Conservation (phyloP, 2,888 invertebrate genomes). For the Kuschelorhynchus macadamiae region DNA sequence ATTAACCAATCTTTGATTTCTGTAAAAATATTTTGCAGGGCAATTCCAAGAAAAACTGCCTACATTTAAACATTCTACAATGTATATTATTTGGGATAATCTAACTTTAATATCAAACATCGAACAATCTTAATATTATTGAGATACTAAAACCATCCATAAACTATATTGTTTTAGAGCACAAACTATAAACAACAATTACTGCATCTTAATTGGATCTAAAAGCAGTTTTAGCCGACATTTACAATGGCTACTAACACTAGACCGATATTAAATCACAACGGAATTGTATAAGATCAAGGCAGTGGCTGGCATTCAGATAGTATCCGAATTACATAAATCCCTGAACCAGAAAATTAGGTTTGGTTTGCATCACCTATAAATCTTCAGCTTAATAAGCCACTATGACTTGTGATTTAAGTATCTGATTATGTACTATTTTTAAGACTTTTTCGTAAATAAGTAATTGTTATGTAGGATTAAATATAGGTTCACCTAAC, state of each 20-base stretch:
- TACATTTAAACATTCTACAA: too few species aligned
- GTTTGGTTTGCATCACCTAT: conserved; percentile 16
- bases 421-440: too few species aligned
- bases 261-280: conserved; percentile 8
- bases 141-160: too few species aligned
- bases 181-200: conserved; percentile 1
- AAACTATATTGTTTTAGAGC: not conserved
- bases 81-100: too few species aligned
- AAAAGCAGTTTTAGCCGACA: not conserved
- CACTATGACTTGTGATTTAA: not conserved
- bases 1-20: too few species aligned
- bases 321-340: conserved; percentile 29
- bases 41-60: too few species aligned
- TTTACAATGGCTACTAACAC: not conserved
- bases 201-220: not conserved
- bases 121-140: too few species aligned
- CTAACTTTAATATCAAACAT: too few species aligned
- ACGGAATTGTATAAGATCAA: conserved; percentile 14
- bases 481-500: too few species aligned
- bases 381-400: conserved; percentile 14
- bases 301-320: conserved; percentile 17
- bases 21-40: too few species aligned
- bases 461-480: too few species aligned
- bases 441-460: too few species aligned
- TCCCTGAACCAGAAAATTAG: conserved; percentile 30